Evolutionary conservation across 1,140 invertebrate genomes (phyloP).

Genomic region (Metaphire vulgaris): DNA sequence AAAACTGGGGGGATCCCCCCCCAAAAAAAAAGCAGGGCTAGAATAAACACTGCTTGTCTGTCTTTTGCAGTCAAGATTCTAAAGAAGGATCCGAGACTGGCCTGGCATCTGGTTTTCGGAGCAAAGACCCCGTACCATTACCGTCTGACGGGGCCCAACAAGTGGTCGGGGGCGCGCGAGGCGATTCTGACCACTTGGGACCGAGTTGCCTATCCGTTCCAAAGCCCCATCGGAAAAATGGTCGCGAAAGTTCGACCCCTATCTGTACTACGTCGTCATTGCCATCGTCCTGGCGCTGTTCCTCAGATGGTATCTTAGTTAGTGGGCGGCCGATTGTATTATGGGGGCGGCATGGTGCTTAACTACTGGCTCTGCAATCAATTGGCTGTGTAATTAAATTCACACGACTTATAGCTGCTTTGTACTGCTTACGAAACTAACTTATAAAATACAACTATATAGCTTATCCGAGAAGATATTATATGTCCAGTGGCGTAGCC

Average conservation of each 20-base stretch:
- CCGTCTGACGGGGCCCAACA: conserved; percentile 50
- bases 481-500: no score
- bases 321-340: no score
- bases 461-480: no score
- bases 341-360: no score
- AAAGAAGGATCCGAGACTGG: conserved; percentile 47
- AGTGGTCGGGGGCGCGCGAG: conserved; percentile 38
- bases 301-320: neutral
- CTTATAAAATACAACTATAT: no score
- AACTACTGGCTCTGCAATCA: no score
- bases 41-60: no score
- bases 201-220: neutral
- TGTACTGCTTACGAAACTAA: no score
- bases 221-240: neutral
- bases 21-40: no score
- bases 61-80: neutral
- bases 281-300: neutral
- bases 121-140: conserved; percentile 54
- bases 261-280: neutral
- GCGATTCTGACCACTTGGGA: neutral
- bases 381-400: no score
- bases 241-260: neutral
- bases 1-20: no score
- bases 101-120: conserved; percentile 43
- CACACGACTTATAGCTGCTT: no score